These are phyloP conservation scores for Oreortyx pictus DNA, from an alignment of 2,797 vertebrate species.

Conservation along the genomic window DNA sequence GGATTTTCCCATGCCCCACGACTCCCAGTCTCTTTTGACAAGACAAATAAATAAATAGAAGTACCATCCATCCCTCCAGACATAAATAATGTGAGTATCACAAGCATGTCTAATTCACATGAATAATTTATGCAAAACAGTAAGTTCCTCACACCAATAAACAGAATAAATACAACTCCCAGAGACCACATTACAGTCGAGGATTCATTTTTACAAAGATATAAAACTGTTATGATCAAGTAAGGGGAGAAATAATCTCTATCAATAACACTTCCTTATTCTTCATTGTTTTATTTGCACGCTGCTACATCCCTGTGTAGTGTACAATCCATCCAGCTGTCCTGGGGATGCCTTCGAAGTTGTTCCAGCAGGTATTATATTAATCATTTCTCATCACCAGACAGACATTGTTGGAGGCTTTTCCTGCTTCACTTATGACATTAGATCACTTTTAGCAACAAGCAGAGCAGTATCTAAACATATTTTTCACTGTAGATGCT, in stretches of 20 bases:
- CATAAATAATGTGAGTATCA: not conserved
- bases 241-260: conserved; percentile 58
- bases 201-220: conserved; percentile 62
- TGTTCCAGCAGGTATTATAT: conserved; percentile 56
- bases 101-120: conserved; percentile 30
- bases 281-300: conserved; percentile 56
- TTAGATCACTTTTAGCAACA: conserved; percentile 57
- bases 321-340: conserved; percentile 50
- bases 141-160: conserved; percentile 64
- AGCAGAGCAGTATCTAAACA: not conserved
- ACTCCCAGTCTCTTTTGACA: not conserved
- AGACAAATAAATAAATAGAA: not conserved
- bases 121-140: conserved; percentile 69
- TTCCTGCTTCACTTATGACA: conserved; percentile 11
- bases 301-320: not conserved
- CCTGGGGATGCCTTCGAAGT: conserved; percentile 15
- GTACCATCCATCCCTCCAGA: not conserved
- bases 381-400: conserved; percentile 62
- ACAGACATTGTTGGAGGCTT: conserved; percentile 27
- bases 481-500: conserved; percentile 1
- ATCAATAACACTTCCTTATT: conserved; percentile 45
- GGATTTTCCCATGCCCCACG: not conserved
- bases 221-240: conserved; percentile 65
- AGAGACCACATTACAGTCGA: conserved; percentile 43
- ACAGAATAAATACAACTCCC: conserved; percentile 70